Evolutionary conservation across 2,797 vertebrate species (phyloP).

Genomic region (Otus scops): DNA sequence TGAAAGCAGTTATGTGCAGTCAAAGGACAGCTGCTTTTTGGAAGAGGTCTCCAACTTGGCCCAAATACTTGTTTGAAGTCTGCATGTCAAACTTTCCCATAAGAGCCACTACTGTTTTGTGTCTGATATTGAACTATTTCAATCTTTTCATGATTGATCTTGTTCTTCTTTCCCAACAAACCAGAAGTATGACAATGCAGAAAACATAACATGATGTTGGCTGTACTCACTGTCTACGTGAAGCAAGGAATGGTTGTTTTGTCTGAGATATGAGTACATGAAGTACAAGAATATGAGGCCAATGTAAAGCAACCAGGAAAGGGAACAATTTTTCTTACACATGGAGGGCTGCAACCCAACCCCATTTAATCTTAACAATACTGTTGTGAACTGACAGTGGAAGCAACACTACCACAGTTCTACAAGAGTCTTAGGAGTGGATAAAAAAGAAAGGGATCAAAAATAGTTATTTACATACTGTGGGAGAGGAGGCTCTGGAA

Average conservation of each 20-base stretch:
- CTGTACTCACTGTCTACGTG: neutral
- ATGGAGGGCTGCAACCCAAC: neutral
- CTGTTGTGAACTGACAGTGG: neutral
- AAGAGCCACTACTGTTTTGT: neutral
- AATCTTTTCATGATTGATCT: neutral
- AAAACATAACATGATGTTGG: neutral
- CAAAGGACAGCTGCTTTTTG: neutral
- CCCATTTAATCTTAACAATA: neutral
- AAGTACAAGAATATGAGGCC: neutral
- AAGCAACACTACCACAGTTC: neutral
- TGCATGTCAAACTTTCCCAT: neutral
- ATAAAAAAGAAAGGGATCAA: neutral
- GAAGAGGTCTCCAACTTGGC: neutral
- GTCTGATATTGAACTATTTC: neutral
- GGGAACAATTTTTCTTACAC: neutral
- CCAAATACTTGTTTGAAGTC: neutral
- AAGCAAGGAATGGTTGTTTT: neutral
- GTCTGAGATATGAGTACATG: neutral
- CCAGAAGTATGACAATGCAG: neutral
- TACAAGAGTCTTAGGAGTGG: neutral
- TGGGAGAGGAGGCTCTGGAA: neutral
- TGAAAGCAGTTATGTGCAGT: neutral
- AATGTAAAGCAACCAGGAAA: neutral
- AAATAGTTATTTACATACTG: neutral
- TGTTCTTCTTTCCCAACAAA: neutral